Base-by-base conservation (phyloP, 2,797 vertebrate genomes). In the Sylvilagus floridanus region DNA sequence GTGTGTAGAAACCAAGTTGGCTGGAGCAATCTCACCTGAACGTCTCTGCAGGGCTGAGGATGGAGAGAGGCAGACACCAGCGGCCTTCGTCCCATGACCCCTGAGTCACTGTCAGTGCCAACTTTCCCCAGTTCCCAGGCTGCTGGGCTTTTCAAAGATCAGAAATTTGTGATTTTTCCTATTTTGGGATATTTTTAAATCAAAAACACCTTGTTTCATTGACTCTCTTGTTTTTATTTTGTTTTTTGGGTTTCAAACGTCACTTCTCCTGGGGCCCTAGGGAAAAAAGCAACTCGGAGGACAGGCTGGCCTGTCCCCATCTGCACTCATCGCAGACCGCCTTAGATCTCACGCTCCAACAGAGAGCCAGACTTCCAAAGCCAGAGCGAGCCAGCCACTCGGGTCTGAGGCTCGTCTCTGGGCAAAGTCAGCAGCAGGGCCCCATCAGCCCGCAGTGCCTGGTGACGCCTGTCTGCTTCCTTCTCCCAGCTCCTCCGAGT, bases 281-380 rank as follows among this genome's bases (percentile, higher is more conserved):
- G 42, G 60, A n/a, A 95, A 95, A 95, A 93, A 90, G 65, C 37
- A 86, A 86, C n/a, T 84, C 24, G 71, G 50, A 84, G 84, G 69
- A 62, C 52, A 92, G 30, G 16, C 22, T 82, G 30, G 62, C 66
- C 26, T 95, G 35, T 88, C 30, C 42, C 47, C 71, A 32, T 92
- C 60, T 10, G 57, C 11, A 68, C 72, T 78, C 63, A 62, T 79
- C 82, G 68, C 37, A 13, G 62, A 71, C 65, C 42, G 35, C 69
- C 62, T 47, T 54, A 4, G 7, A 26, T 72, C 91, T 91, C n/a
- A 77, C 7, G 1, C 19, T 50, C 0, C 6, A 54, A 3, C 35
- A 72, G 14, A 60, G 30, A 90, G 52, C 42, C 35, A 42, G 21
- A 82, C 26, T 54, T 69, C 71, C 16, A 68, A 84, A 84, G 87